Conservation (phyloP, 2,888 invertebrate species). For the Erebia ligea region DNA sequence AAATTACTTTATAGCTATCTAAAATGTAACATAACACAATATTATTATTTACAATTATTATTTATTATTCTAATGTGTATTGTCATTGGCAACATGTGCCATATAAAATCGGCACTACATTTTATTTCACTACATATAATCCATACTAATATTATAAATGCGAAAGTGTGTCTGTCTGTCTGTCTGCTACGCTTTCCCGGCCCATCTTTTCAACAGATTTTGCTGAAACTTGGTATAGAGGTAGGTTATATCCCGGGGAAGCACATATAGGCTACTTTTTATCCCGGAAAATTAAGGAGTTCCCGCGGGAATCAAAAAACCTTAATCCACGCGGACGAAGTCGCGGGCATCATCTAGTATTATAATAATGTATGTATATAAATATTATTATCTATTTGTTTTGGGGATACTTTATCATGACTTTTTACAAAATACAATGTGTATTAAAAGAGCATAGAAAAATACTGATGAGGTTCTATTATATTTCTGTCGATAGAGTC, state of each 20-base stretch:
- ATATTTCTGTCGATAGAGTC: not conserved
- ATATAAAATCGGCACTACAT: slow-evolving; percentile 36
- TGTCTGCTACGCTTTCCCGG: too few relatives aligned
- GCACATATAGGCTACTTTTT: too few relatives aligned
- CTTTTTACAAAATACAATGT: slow-evolving; percentile 14
- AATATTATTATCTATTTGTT: slow-evolving; percentile 19
- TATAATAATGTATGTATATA: slow-evolving; percentile 8
- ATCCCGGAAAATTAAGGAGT: too few relatives aligned
- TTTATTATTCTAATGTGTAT: slow-evolving; percentile 47
- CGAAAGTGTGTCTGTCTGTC: too few relatives aligned
- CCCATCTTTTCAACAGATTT: too few relatives aligned
- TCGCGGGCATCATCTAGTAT: too few relatives aligned
- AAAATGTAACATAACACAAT: slow-evolving; percentile 1
- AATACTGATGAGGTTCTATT: slow-evolving; percentile 56
- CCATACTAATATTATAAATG: too few relatives aligned
- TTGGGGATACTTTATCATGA: slow-evolving; percentile 27
- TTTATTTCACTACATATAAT: slow-evolving; percentile 16
- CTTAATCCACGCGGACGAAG: too few relatives aligned
- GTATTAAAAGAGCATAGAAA: slow-evolving; percentile 61
- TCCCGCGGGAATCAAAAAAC: too few relatives aligned
- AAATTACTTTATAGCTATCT: not conserved
- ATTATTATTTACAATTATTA: slow-evolving; percentile 17
- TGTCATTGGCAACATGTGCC: slow-evolving; percentile 70
- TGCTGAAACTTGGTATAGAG: too few relatives aligned
- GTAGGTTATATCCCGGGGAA: too few relatives aligned